These are phyloP conservation scores for Halcyon leucocephala DNA, from an alignment of 2,797 vertebrate genomes.

Conservation along the genomic window DNA sequence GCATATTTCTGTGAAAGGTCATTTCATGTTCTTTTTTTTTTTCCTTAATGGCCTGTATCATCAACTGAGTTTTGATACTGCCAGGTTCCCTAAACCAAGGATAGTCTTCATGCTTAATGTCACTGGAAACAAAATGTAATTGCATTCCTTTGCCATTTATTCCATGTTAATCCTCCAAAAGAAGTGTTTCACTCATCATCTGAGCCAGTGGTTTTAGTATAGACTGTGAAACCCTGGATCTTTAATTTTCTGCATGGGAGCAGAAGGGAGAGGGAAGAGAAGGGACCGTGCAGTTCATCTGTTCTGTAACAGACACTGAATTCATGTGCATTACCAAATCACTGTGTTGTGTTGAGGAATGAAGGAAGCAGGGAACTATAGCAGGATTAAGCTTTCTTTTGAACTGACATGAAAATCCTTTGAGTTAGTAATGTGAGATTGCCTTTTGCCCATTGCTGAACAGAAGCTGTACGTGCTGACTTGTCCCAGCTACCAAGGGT, in stretches of 20 bases:
- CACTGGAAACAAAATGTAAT: conserved; percentile 14
- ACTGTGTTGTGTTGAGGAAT: neutral
- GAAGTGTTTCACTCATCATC: conserved; percentile 45
- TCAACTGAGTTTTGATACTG: neutral
- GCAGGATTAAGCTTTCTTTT: conserved; percentile 4
- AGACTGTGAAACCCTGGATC: neutral
- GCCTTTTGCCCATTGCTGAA: neutral
- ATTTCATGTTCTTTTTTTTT: neutral
- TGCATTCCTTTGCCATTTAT: conserved; percentile 17
- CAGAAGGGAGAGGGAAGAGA: conserved; percentile 31
- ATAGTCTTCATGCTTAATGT: neutral
- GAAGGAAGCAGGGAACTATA: neutral
- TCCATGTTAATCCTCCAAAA: conserved; percentile 37
- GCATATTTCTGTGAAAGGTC: neutral
- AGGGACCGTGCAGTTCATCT: neutral
- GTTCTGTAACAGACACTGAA: neutral
- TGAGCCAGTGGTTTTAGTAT: conserved; percentile 25
- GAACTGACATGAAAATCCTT: neutral
- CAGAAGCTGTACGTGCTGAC: neutral
- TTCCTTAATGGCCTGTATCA: neutral
- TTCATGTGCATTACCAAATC: neutral
- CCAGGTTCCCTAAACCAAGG: neutral
- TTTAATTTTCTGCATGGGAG: conserved; percentile 69
- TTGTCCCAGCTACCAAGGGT: neutral
- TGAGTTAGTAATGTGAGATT: neutral